phyloP scores from a whole-genome alignment of 2,888 invertebrate genomes.

The Megamerina dolium region DNA sequence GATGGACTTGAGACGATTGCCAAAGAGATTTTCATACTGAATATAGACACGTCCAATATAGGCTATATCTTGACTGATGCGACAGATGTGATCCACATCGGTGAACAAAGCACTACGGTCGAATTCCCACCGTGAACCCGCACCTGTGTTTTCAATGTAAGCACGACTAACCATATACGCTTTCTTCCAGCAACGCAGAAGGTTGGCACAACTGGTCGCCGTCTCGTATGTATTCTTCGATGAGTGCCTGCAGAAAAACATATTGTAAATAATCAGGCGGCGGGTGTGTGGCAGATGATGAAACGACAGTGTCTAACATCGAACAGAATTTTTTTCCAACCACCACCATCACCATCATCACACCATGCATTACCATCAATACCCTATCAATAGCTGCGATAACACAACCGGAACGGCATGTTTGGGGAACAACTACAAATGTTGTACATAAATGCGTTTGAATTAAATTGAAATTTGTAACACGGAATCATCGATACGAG shows the following conservation, averaged over 20 bases:
- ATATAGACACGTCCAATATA: conserved; percentile 73
- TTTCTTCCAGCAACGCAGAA: conserved; percentile 50
- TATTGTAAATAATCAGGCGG: neutral
- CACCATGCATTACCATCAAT: too few relatives aligned
- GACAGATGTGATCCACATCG: conserved; percentile 77
- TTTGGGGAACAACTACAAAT: neutral
- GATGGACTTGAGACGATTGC: conserved; percentile 77
- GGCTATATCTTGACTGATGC: conserved; percentile 73
- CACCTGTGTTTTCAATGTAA: conserved; percentile 80
- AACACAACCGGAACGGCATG: neutral
- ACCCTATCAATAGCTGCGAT: too few relatives aligned
- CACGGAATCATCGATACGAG: too few relatives aligned
- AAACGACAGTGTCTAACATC: too few relatives aligned
- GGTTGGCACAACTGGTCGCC: conserved; percentile 45
- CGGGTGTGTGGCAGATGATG: too few relatives aligned
- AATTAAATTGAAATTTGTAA: conserved; percentile 2
- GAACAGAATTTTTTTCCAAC: too few relatives aligned
- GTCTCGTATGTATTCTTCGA: conserved; percentile 40
- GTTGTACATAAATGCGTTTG: neutral
- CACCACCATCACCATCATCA: too few relatives aligned
- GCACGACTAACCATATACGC: conserved; percentile 71
- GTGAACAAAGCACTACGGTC: conserved; percentile 75
- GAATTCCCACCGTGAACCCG: conserved; percentile 88
- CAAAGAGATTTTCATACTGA: conserved; percentile 86
- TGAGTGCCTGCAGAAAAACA: conserved; percentile 31